Evolutionary conservation across 2,113 vertebrate genomes (phyloP), one percentile per base, ranked within the genome.

Genomic region (Centrocercus urophasianus): DNA sequence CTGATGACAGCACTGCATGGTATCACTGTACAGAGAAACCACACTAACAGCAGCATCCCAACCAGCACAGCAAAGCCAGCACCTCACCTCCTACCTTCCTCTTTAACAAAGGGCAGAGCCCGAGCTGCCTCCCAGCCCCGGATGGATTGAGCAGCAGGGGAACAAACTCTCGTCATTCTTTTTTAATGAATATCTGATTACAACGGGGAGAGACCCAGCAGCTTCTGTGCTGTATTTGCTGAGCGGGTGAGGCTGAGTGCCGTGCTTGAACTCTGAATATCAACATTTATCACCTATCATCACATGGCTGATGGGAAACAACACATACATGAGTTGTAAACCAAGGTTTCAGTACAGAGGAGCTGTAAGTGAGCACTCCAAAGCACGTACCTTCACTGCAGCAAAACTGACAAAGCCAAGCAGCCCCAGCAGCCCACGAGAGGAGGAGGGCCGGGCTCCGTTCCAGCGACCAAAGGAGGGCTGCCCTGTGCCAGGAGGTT

Each of bases 21-120:
- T 5, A 28, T 14, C 8, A 32, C 25, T 0, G 24, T 56, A 28
- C 1, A 24, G 14, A 52, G 2, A 6, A 63, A 43, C 34, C 11
- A 74, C 50, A 27, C 50, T 9, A 16, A 54, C 14, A 16, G 52
- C 52, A 54, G 13, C 52, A 16, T 15, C 52, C 52, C 52, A 5
- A 54, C 22, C 50, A 52, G 15, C 15, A 56, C 52, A 17, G 52
- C 52, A 56, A 30, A 56, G 54, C 28, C 54, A 32, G 28, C 36
- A 17, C 69, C 4, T n/a, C 9, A 9, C 24, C 50, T 27, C 65
- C 4, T 30, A 9, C 8, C 27, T 11, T 4, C 7, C 3, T 22
- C 32, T 22, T 28, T 7, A 22, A 3, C 9, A 40, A 45, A 57
- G 2, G 2, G 1, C 50, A 13, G 0, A 0, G 0, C 1, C 0